These are phyloP conservation scores for Chionoecetes opilio DNA, from an alignment of 1,140 invertebrate species.

Conservation along the genomic window DNA sequence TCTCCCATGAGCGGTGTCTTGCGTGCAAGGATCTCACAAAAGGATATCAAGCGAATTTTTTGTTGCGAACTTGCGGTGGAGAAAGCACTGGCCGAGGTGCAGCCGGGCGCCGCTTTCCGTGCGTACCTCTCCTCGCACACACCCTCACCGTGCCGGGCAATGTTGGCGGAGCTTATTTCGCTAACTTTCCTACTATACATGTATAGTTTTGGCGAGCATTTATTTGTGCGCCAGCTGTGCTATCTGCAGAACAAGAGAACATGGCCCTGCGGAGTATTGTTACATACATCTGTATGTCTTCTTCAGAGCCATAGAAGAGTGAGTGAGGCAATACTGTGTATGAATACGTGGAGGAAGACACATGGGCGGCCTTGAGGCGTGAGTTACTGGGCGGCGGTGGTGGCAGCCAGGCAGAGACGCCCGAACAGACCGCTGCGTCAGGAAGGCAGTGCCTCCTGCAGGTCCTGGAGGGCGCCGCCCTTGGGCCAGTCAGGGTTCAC, in stretches of 20 bases:
- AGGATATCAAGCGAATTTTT: not conserved
- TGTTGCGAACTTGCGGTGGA: not conserved
- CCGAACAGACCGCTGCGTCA: not conserved
- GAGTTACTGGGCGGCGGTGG: not conserved
- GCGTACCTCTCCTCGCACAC: conserved; percentile 64
- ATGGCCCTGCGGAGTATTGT: not conserved
- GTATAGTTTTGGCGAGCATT: not conserved
- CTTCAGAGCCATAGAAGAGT: not conserved
- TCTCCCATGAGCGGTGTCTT: not conserved
- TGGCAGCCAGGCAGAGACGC: not conserved
- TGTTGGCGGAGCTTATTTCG: conserved; percentile 70
- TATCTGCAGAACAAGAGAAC: not conserved
- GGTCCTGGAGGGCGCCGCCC: conserved; percentile 39
- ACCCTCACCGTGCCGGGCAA: conserved; percentile 6
- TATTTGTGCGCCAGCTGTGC: conserved; percentile 44
- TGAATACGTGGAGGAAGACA: not conserved
- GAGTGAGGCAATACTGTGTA: not conserved
- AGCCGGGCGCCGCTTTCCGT: conserved; percentile 43
- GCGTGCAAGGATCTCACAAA: not conserved
- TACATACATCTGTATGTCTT: not conserved
- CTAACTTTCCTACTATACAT: not conserved
- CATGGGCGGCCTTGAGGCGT: not conserved
- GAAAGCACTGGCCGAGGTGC: conserved; percentile 22
- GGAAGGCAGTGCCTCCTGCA: not conserved
- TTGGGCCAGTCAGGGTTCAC: conserved; percentile 58